These are phyloP conservation scores for Coregonus clupeaformis DNA, from an alignment of 2,113 vertebrate species.

Conservation along the genomic window DNA sequence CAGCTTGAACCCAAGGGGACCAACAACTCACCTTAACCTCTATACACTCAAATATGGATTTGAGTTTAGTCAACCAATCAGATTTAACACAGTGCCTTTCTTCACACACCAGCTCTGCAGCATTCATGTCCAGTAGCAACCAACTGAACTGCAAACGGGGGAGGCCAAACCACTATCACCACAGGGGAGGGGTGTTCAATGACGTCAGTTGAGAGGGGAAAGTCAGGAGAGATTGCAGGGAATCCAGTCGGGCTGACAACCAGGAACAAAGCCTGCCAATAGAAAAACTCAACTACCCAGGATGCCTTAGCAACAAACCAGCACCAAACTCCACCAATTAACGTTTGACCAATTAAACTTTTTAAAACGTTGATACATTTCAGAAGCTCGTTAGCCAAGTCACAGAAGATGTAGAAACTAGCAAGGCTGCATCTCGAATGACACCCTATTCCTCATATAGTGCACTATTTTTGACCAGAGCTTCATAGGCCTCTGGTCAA, in stretches of 20 bases:
- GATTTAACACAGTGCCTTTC: neutral
- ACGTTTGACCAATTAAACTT: too few relatives aligned
- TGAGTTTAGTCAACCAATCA: neutral
- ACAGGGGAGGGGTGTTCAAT: neutral
- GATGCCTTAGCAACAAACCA: conserved; percentile 2
- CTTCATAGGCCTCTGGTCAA: neutral
- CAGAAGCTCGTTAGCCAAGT: neutral
- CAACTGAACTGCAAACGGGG: neutral
- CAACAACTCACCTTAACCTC: neutral
- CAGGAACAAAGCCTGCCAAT: conserved; percentile 1
- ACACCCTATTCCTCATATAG: too few relatives aligned
- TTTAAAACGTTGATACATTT: neutral
- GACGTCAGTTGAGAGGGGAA: neutral
- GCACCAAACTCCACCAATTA: conserved; percentile 8
- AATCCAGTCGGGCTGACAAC: conserved; percentile 2
- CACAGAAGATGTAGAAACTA: neutral
- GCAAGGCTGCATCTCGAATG: neutral
- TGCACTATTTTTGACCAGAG: neutral
- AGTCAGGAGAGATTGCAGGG: conserved; percentile 5
- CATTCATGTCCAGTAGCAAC: neutral
- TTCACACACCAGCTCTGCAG: neutral
- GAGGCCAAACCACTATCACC: neutral
- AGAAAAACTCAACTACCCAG: neutral
- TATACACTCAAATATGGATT: neutral
- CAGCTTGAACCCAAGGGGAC: neutral